These are phyloP conservation scores for Nomada hirtipes DNA, from an alignment of 2,888 invertebrate genomes.

Conservation along the genomic window DNA sequence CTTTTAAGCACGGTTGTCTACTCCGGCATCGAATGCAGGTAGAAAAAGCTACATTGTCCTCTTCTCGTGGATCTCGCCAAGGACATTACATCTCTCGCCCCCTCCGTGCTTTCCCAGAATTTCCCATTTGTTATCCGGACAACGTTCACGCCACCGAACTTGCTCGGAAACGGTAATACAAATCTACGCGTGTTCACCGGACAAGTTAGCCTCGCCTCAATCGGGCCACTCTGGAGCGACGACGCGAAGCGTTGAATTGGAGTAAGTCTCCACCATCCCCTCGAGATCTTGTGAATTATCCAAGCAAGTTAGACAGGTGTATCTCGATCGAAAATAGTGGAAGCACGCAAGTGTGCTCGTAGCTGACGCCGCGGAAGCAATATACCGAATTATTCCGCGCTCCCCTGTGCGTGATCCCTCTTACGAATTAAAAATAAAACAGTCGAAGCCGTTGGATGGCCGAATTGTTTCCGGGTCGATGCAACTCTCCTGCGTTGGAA, in stretches of 20 bases:
- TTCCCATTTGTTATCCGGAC: conserved; percentile 31
- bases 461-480: conserved; percentile 22
- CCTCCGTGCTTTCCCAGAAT: neutral
- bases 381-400: conserved; percentile 26
- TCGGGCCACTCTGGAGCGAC: neutral
- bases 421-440: conserved; percentile 35
- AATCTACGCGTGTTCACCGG: neutral
- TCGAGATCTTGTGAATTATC: neutral
- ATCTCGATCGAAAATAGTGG: neutral
- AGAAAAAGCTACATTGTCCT: conserved; percentile 35
- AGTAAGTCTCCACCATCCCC: neutral
- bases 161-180: neutral
- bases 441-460: neutral
- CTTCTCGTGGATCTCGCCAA: conserved; percentile 24
- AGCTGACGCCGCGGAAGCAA: conserved; percentile 17
- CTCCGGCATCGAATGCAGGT: conserved; percentile 41
- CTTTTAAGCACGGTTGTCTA: conserved; percentile 51
- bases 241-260: neutral
- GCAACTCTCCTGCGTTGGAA: conserved; percentile 24
- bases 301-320: neutral
- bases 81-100: conserved; percentile 51
- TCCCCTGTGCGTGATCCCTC: conserved; percentile 1
- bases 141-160: neutral
- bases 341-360: neutral
- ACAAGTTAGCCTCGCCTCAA: neutral